Base-by-base conservation (phyloP, 2,797 vertebrate genomes). In the Heteromormyrus szaboi region DNA sequence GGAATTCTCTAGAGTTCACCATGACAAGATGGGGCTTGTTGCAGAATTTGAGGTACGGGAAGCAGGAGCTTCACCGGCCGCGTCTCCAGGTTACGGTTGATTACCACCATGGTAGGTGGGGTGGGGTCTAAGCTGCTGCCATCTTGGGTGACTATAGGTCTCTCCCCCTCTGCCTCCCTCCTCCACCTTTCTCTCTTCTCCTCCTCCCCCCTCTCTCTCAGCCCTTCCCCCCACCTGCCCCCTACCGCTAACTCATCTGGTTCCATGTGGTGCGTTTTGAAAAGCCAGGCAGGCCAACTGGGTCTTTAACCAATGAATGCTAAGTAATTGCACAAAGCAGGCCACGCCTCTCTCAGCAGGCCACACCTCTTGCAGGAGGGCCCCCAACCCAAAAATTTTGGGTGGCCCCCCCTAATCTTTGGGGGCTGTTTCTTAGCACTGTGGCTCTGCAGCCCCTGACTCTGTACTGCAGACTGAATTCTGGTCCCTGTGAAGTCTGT, bases 1-100 rank as follows among this genome's bases (percentile, higher is more conserved):
- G 29, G 62, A 54, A 86, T 86, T 86, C 59, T 86, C 62, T 48
- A 1, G 76, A 59, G 9, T 65, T 14, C 41, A 5, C 12, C 9
- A 14, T 14, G 51, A 89, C 88, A 56, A 89, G 88, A 62, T 33
- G 11, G 51, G 88, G 50, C 88, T 65, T 76, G 88, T 85, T 12
- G 29, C n/a, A 65, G 83, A 89, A 53, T 89, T 62, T 33, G 14
- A 41, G 76, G 53, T 46, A n/a, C 7, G 33, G 22, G 33, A 59
- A 48, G 22, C 29, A 6, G 53, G 5, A 11, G 56, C 33, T 7
- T 19, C 33, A n/a, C 65, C 11, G 0, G 59, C 7, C 11, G 29
- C 51, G 59, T 59, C 88, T 72, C 44, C 62, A 46, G 84, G 88
- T 76, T 65, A 51, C 81, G n/a, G 44, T 41, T 3, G 54, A 85